Evolutionary conservation across 2,888 invertebrate genomes (phyloP), one percentile per base, ranked within the genome.

Genomic region (Parnassius glacialis): DNA sequence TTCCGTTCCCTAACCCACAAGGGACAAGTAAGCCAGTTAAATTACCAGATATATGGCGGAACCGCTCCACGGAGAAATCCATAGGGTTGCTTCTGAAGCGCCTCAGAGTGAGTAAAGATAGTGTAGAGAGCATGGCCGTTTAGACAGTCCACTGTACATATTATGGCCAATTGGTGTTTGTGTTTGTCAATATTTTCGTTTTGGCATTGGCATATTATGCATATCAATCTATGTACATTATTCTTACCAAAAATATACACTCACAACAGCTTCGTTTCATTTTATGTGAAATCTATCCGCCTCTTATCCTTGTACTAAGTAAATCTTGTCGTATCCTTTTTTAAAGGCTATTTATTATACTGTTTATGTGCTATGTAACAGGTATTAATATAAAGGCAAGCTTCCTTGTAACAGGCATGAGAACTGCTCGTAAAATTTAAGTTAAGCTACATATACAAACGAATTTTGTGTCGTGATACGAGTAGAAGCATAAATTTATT

Each of bases 1-100:
- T 84, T 61, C 68, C 80, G 10, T 59, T 63, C 10, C 75, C 79
- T 79, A 81, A 74, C 70, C 81, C 76, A 59, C 79, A 81, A 76
- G 83, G 79, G 74, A 76, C 74, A 76, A 79, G 76, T 82, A 87
- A 83, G 75, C 78, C 80, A 62, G 68, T 75, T 71, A 87, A 77
- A 76, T 78, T 90, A 70, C 89, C 90, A 74, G 87, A 88, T 62
- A 74, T 90, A 67, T 90, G 88, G 90, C 85, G 87, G 60, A 84
- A 78, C 80, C 87, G 87, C 71, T 83, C 87, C 64, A 74, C 83
- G 72, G 88, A 87, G 75, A 90, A 88, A 83, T 80, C 85, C 54
- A 71, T 90, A 79, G 90, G 90, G 66, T 69, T 75, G 68, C 80
- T 87, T 62, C 84, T 90, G 70, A 90, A 88, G 74, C 77, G 82